phyloP scores from a whole-genome alignment of 2,113 vertebrate genomes.

The Mesoclemmys tuberculata region DNA sequence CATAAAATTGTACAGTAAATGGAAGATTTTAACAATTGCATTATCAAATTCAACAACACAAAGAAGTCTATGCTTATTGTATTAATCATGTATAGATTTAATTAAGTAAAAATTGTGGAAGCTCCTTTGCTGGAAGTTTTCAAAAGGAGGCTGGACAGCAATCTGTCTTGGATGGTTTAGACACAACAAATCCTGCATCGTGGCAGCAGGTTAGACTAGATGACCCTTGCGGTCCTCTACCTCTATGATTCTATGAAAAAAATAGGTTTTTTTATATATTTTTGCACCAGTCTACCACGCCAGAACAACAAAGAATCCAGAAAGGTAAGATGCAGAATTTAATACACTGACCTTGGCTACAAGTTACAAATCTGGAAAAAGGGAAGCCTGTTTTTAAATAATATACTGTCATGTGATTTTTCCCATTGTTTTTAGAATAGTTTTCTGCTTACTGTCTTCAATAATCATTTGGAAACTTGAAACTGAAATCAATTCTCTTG shows the following conservation, averaged over 20 bases:
- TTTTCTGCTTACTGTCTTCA: background rate
- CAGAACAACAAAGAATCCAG: background rate
- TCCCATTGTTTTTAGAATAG: background rate
- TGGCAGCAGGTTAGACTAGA: background rate
- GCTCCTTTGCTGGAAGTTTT: background rate
- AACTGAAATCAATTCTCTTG: background rate
- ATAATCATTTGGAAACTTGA: accelerated
- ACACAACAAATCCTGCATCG: background rate
- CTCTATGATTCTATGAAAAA: background rate
- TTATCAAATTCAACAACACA: background rate
- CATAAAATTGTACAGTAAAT: accelerated
- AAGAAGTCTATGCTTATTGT: background rate
- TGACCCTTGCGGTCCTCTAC: background rate
- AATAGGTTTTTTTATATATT: background rate
- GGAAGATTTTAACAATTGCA: background rate
- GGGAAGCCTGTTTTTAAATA: accelerated
- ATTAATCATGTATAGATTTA: background rate
- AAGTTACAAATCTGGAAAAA: accelerated
- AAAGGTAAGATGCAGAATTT: background rate
- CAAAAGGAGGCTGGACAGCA: background rate
- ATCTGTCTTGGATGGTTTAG: background rate
- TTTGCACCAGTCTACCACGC: background rate
- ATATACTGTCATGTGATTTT: background rate
- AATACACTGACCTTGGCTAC: background rate
- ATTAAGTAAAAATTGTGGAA: background rate